A percentile compares a stretch with the other conserved stretches of the same genome.
phyloP scores from a whole-genome alignment of 2,888 invertebrate species.

The Metacarcinus magister region DNA sequence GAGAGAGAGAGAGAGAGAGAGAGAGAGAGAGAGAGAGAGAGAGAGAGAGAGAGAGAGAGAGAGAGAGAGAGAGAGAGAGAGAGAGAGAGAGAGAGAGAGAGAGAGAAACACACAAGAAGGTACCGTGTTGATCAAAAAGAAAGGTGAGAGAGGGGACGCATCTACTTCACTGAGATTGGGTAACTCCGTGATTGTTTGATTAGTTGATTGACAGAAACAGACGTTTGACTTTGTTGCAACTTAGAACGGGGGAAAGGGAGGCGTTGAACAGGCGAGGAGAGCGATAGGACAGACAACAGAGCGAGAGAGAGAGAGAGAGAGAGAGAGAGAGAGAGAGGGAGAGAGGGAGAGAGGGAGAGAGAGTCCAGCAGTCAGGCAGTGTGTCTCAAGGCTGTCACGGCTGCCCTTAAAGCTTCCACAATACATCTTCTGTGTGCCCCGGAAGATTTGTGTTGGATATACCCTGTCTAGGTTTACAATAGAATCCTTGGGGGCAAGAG shows the following conservation, averaged over 20 bases:
- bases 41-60: neutral
- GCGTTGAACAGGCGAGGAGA: neutral
- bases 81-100: conserved; percentile 36
- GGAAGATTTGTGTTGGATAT: conserved; percentile 56
- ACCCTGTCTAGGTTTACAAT: conserved; percentile 55
- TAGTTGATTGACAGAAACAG: conserved; percentile 40
- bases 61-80: conserved; percentile 44
- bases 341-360: conserved; percentile 36
- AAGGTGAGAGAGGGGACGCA: neutral
- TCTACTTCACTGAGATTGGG: conserved; percentile 40
- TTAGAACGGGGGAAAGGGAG: neutral
- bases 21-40: conserved; percentile 8
- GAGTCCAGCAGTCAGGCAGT: neutral
- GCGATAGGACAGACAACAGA: neutral
- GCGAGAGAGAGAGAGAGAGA: neutral
- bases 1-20: conserved; percentile 41
- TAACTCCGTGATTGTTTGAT: conserved; percentile 36
- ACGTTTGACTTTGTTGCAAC: conserved; percentile 30
- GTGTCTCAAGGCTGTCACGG: conserved; percentile 36
- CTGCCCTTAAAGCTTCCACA: neutral
- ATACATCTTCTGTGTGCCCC: conserved; percentile 51
- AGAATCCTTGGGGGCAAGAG: conserved; percentile 23
- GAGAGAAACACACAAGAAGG: neutral
- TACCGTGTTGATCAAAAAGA: too few relatives aligned
- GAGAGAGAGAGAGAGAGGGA: conserved; percentile 53